Conservation (phyloP, 2,888 invertebrate species). For the Aphodius sticticus region DNA sequence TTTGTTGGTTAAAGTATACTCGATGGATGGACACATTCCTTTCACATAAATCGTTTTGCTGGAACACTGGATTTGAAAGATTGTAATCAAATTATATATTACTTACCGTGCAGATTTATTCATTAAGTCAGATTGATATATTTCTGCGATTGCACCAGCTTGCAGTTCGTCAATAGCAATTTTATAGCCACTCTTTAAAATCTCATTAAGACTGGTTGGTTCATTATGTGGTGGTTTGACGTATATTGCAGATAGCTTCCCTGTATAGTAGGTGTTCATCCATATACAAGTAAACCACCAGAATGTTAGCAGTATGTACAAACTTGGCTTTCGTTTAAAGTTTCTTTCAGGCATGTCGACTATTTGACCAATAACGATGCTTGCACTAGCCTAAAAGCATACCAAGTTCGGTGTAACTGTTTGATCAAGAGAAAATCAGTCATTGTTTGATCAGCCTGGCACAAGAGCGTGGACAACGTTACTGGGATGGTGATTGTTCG, state of each 20-base stretch:
- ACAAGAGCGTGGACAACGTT: no score
- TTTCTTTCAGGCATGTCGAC: constrained; percentile 18
- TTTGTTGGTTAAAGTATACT: constrained; percentile 37
- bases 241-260: constrained; percentile 43
- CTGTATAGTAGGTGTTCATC: constrained; percentile 43
- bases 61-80: background rate
- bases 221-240: constrained; percentile 42
- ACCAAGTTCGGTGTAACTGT: no score
- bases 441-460: no score
- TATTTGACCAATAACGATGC: constrained; percentile 41
- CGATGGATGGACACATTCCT: constrained; percentile 37
- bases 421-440: no score
- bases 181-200: constrained; percentile 41
- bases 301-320: constrained; percentile 35
- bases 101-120: constrained; percentile 12
- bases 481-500: no score
- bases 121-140: background rate
- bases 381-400: no score
- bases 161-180: constrained; percentile 38
- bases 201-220: constrained; percentile 40
- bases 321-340: background rate
- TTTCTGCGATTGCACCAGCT: constrained; percentile 6
- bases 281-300: constrained; percentile 41
- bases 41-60: constrained; percentile 27
- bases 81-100: no score